phyloP scores from a whole-genome alignment of 2,888 invertebrate genomes.

The Lathronympha strigana region DNA sequence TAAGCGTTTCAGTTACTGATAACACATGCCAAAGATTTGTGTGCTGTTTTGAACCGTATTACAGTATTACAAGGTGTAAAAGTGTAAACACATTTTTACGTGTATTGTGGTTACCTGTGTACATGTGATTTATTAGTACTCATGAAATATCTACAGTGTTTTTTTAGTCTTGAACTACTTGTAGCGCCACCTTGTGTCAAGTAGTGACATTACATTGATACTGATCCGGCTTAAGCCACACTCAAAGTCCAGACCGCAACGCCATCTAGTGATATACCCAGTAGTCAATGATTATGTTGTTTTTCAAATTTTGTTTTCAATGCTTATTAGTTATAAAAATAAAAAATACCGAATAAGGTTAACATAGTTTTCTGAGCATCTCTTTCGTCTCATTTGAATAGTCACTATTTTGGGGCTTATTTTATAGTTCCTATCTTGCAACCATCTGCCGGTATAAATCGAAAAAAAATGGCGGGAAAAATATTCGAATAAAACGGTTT shows the following conservation, averaged over 20 bases:
- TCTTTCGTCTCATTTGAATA: neutral
- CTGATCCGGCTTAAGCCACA: neutral
- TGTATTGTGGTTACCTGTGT: no score
- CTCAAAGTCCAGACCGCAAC: neutral
- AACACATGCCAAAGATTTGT: no score
- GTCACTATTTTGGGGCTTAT: neutral
- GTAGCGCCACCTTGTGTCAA: conserved; percentile 10
- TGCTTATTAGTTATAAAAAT: no score
- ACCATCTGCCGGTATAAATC: conserved; percentile 24
- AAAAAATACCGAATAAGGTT: no score
- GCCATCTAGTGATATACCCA: neutral
- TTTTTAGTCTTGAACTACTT: neutral
- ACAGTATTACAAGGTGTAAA: no score
- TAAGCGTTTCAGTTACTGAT: no score
- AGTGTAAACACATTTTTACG: no score
- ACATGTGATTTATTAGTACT: no score
- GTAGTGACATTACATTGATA: neutral
- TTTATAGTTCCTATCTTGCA: no score
- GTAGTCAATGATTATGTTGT: neutral
- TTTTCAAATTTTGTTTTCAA: neutral
- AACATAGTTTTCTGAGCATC: no score
- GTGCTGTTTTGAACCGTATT: no score
- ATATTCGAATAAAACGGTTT: conserved; percentile 1
- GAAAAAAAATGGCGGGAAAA: conserved; percentile 4
- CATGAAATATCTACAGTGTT: no score